Evolutionary conservation across 2,113 vertebrate genomes (phyloP).

Genomic region (Tangachromis dhanisi): DNA sequence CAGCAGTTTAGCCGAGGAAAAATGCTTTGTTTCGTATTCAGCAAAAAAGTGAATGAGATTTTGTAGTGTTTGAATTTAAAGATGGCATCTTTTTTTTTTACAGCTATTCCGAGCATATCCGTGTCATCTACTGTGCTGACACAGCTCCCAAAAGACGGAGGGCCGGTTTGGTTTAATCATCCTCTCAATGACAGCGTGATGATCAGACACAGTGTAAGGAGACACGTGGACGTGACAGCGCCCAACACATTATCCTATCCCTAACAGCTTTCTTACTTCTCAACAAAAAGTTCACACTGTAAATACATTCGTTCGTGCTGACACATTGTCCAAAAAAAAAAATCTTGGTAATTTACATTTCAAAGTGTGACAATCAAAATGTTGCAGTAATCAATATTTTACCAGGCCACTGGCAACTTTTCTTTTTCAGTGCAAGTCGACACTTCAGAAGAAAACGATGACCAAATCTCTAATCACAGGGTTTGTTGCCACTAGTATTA

Average conservation of each 20-base stretch:
- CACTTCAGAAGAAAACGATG: not conserved
- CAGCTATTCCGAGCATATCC: conserved; percentile 30
- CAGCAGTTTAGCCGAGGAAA: conserved; percentile 19
- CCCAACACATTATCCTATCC: not conserved
- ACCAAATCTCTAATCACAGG: not conserved
- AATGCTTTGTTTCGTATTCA: conserved; percentile 56
- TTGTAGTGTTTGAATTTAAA: conserved; percentile 41
- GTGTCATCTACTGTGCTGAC: conserved; percentile 56
- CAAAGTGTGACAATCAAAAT: not conserved
- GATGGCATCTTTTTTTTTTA: conserved; percentile 17
- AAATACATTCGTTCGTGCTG: not conserved
- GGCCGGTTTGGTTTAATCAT: conserved; percentile 48
- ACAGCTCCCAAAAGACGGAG: conserved; percentile 44
- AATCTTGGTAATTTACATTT: not conserved
- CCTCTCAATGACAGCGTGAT: conserved; percentile 1
- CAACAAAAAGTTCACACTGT: not conserved
- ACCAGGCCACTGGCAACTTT: not conserved
- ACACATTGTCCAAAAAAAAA: not conserved
- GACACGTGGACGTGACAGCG: conserved; percentile 12
- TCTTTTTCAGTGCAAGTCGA: not conserved
- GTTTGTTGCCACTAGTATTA: not conserved
- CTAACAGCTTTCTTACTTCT: not conserved
- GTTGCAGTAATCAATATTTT: not conserved
- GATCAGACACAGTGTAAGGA: conserved; percentile 3
- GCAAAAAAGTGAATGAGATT: conserved; percentile 44